Evolutionary conservation across 2,888 invertebrate genomes (phyloP), one percentile per base, ranked within the genome.

Genomic region (Euclidia mi): DNA sequence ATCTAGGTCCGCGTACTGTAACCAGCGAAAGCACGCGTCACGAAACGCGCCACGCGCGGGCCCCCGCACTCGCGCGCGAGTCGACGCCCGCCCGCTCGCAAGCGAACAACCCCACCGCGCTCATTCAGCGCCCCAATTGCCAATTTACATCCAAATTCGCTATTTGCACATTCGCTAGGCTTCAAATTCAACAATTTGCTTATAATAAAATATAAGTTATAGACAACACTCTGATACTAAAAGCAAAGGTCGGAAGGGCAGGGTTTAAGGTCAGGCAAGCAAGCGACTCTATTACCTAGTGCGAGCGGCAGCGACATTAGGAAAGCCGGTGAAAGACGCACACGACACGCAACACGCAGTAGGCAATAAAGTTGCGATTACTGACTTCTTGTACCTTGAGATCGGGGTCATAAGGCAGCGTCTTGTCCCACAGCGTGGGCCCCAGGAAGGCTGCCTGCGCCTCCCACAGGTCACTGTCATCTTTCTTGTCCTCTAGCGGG

Each of bases 401-500:
- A 96, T 98, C 98, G 90, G 98, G 97, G 95, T 98, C 98, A 91
- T 98, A 98, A 82, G 97, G 97, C 86, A 97, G 95, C 79, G 98
- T 97, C 95, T 98, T 98, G 95, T 99, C 98, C 99, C 99, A 99
- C 67, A 99, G 95, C 92, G 98, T 98, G 71, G 99, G 98, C 67
- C 99, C 99, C 82, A 99, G 96, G 95, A 99, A 99, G 89, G 99
- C 99, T 75, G 98, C 97, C 92, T 98, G 98, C 87, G 98, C 98
- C 95, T 98, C 98, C 97, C 98, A 98, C 74, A 98, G 95, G 94
- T 97, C 97, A 81, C 96, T 97, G 91, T 97, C 97, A 91, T 97
- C 97, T 91, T 97, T 97, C 86, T 95, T 96, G 89, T 96, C 96
- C 74, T 96, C 96, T 77, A 94, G 88, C 75, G 95, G 94, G 88